Evolutionary conservation across 35 echinoderm and acorn worm genomes (phyloP).

Genomic region (Acanthaster planci): DNA sequence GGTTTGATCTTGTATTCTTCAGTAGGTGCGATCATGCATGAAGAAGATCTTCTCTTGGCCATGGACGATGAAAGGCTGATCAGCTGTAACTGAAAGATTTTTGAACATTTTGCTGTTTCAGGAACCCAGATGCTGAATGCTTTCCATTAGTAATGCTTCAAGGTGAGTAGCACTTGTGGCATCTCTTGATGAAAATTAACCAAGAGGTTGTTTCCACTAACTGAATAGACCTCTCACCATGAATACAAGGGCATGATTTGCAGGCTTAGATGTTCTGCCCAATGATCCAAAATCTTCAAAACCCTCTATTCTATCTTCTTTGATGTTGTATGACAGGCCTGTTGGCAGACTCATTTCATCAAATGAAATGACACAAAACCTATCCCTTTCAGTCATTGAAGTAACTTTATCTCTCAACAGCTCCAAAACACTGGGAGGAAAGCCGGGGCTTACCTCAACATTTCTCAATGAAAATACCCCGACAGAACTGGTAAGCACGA

Average conservation of each 20-base stretch:
- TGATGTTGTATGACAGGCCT: not conserved
- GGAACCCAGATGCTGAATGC: not conserved
- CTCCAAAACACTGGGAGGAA: not conserved
- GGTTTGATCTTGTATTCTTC: too few relatives aligned
- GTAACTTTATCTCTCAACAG: slow-evolving; percentile 19
- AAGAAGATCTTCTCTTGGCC: slow-evolving; percentile 10
- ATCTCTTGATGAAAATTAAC: slow-evolving; percentile 28
- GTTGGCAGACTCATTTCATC: slow-evolving; percentile 42
- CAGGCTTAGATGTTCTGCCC: slow-evolving; percentile 8
- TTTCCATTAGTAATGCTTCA: not conserved
- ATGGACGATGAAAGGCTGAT: not conserved
- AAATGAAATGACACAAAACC: slow-evolving; percentile 25
- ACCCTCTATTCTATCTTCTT: slow-evolving; percentile 22
- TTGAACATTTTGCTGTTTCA: slow-evolving; percentile 30
- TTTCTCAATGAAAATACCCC: slow-evolving; percentile 18
- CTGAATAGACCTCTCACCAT: slow-evolving; percentile 8
- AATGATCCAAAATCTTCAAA: slow-evolving; percentile 23
- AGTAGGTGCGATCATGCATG: slow-evolving; percentile 49
- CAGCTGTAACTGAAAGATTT: not conserved
- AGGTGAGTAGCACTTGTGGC: not conserved
- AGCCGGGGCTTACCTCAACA: slow-evolving; percentile 26
- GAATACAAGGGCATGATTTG: slow-evolving; percentile 41
- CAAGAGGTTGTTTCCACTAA: slow-evolving; percentile 47
- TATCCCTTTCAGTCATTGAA: slow-evolving; percentile 31
- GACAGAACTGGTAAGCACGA: not conserved